Evolutionary conservation across 2,888 invertebrate species (phyloP), one percentile per base, ranked within the genome.

Genomic region (Celastrina argiolus): DNA sequence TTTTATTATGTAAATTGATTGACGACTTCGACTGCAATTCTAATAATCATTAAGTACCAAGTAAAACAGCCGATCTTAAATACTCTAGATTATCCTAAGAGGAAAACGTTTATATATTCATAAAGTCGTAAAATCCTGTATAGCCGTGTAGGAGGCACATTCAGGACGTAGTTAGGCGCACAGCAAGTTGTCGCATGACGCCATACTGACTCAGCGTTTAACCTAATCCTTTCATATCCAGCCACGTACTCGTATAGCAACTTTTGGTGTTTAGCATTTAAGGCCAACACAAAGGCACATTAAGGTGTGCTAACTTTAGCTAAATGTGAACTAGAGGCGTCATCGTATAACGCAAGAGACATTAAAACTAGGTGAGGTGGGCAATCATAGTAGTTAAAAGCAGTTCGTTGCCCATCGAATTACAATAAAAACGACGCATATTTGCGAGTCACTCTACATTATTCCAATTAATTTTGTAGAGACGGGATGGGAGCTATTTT

Each of bases 171-270:
- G 67, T 45, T 66, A 63, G 63, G 51, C 61, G 79, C 78, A 76
- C 61, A 12, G 61, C 36, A 70, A 66, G 65, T 70, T 78, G 75
- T 81, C 80, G 83, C 81, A 81, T 83, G 83, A 78, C 81, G 80
- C 82, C 81, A 74, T 74, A 81, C 84, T 84, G 83, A 84, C 78
- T 82, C 77, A 73, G 79, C 82, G 76, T 76, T 82, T 71, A 73
- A 70, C 66, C 73, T 69, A 71, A 71, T 75, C 74, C 70, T 68
- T 70, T 74, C 74, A 76, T 74, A 79, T 76, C 79, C 81, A 61
- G 61, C 61, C 61, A 61, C 39, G 36, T 61, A 61, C 12, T 22
- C 34, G 22, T 78, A 70, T 16, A 61, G 16, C 61, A 22, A 61
- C 61, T 61, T 61, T 39, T 6, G 39, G 39, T 36, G 22, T 61